A percentile compares a stretch with the other conserved stretches of the same genome.
Evolutionary conservation across 2,113 vertebrate genomes (phyloP).

Genomic region (Microtus pennsylvanicus): DNA sequence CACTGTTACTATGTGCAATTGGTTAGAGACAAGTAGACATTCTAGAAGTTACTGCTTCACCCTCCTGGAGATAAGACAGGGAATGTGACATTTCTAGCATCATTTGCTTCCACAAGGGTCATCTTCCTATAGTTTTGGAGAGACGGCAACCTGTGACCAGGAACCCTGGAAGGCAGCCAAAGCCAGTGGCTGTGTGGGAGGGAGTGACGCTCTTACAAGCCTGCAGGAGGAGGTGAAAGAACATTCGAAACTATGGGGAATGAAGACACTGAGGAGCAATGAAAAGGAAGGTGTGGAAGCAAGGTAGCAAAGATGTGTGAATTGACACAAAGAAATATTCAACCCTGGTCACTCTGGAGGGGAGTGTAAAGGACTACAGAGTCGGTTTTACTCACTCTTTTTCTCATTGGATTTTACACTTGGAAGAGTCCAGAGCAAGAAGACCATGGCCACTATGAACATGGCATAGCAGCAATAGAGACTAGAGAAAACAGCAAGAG

Average conservation of each 20-base stretch:
- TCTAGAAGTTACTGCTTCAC: neutral
- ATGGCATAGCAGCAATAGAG: neutral
- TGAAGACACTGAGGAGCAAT: neutral
- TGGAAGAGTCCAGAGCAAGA: neutral
- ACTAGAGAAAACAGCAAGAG: neutral
- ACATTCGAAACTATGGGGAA: neutral
- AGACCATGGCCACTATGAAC: neutral
- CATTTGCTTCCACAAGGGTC: neutral
- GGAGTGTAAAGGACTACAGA: neutral
- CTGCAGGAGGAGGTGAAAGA: neutral
- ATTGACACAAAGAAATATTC: neutral
- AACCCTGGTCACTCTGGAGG: accelerated
- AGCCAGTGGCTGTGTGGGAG: neutral
- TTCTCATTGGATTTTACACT: neutral
- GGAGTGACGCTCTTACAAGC: neutral
- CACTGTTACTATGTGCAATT: neutral
- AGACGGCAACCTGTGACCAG: neutral
- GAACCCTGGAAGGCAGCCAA: neutral
- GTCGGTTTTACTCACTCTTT: neutral
- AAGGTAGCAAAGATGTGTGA: neutral
- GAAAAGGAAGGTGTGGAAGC: neutral
- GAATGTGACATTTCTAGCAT: neutral
- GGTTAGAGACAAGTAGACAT: neutral
- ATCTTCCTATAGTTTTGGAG: neutral
- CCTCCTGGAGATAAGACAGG: neutral